Evolutionary conservation across 1,140 invertebrate genomes (phyloP).

Genomic region (Saccostrea echinata): DNA sequence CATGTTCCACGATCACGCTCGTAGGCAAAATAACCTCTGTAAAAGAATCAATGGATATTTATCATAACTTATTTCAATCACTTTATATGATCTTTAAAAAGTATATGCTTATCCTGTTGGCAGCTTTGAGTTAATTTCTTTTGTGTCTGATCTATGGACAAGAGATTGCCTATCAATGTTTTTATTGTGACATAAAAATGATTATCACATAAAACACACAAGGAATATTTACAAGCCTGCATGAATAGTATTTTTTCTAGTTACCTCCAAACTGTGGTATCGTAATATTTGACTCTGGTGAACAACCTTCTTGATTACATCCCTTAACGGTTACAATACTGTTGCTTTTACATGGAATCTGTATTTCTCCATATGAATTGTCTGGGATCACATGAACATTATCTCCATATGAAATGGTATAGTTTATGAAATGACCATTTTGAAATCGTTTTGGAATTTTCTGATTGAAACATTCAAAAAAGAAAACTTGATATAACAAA

Average conservation of each 20-base stretch:
- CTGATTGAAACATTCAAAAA: neutral
- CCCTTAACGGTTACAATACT: neutral
- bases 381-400: neutral
- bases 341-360: neutral
- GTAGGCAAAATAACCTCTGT: neutral
- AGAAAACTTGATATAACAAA: no score
- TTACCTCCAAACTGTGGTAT: neutral
- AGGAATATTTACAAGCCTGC: no score
- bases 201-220: no score
- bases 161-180: no score
- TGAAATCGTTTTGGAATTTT: neutral
- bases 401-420: neutral
- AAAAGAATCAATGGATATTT: neutral
- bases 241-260: no score
- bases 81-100: no score
- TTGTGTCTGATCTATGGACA: no score
- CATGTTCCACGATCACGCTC: neutral
- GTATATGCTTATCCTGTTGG: no score
- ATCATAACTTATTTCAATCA: no score
- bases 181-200: no score
- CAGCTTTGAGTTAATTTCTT: no score
- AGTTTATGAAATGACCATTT: neutral
- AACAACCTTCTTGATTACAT: neutral
- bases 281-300: neutral
- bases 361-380: neutral